These are phyloP conservation scores for Agrotis segetum DNA, from an alignment of 2,888 invertebrate genomes.

Conservation along the genomic window DNA sequence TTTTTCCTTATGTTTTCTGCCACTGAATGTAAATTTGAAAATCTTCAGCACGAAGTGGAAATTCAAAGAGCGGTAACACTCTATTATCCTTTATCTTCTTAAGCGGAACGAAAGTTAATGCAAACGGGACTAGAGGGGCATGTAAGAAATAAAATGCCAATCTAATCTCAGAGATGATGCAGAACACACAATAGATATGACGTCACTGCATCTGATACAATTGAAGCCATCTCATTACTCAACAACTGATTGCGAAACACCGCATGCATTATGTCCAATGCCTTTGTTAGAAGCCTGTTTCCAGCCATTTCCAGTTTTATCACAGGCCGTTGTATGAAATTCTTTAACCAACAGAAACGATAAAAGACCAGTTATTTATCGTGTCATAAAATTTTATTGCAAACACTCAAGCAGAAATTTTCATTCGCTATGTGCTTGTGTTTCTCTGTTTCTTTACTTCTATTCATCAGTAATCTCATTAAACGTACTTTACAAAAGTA, in stretches of 20 bases:
- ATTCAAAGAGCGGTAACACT: constrained; percentile 34
- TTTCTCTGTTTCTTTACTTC: constrained; percentile 18
- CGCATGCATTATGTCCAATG: constrained; percentile 76
- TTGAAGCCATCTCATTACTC: constrained; percentile 82
- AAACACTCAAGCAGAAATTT: constrained; percentile 47
- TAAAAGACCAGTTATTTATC: constrained; percentile 56
- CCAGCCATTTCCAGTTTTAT: constrained; percentile 73
- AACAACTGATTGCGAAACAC: constrained; percentile 78
- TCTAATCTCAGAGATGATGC: constrained; percentile 39
- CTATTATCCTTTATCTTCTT: constrained; percentile 19
- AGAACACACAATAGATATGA: constrained; percentile 52
- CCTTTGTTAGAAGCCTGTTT: constrained; percentile 74
- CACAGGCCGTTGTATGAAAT: constrained; percentile 57
- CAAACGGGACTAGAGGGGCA: constrained; percentile 14
- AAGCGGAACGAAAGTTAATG: constrained; percentile 24
- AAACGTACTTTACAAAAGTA: constrained; percentile 2
- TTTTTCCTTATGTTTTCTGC: constrained; percentile 16
- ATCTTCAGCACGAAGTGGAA: constrained; percentile 24
- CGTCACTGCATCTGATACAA: constrained; percentile 71
- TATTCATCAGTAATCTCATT: constrained; percentile 24
- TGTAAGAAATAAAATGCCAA: constrained; percentile 30
- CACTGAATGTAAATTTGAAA: constrained; percentile 42
- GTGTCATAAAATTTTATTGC: constrained; percentile 60
- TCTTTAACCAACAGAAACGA: constrained; percentile 52
- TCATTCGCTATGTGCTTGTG: constrained; percentile 39